phyloP scores from a whole-genome alignment of 2,888 invertebrate genomes.

The Thysanoteuthis rhombus region DNA sequence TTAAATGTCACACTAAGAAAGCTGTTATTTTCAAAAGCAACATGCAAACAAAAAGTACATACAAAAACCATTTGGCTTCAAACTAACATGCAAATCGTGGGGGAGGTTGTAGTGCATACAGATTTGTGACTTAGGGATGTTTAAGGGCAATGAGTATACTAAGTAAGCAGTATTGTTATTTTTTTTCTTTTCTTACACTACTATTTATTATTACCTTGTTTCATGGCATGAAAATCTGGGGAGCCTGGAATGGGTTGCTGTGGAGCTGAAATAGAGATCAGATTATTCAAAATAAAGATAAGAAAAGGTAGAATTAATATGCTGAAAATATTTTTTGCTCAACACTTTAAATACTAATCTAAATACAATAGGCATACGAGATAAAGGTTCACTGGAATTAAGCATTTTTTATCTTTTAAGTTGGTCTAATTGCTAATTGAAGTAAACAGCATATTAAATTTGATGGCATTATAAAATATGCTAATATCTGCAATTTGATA shows the following conservation, averaged over 20 bases:
- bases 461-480: neutral
- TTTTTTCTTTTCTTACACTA: neutral
- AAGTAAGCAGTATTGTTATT: neutral
- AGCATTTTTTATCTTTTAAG: neutral
- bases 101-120: neutral
- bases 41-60: neutral
- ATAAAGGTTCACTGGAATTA: neutral
- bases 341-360: neutral
- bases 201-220: constrained; percentile 20
- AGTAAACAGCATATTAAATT: too few species aligned
- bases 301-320: neutral
- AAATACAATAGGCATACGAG: neutral
- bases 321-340: neutral
- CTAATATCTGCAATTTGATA: neutral
- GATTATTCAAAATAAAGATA: constrained; percentile 12
- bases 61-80: neutral
- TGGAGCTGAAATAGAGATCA: constrained; percentile 27
- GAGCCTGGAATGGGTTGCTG: constrained; percentile 29
- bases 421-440: neutral
- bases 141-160: neutral
- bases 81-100: neutral
- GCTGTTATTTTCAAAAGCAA: neutral
- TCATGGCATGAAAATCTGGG: constrained; percentile 29
- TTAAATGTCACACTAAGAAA: neutral
- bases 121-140: too few species aligned